Percentiles rank a stretch among this genome's conserved stretches.
Conservation (phyloP, 2,797 vertebrate genomes). For the Macroramphosus scolopax region DNA sequence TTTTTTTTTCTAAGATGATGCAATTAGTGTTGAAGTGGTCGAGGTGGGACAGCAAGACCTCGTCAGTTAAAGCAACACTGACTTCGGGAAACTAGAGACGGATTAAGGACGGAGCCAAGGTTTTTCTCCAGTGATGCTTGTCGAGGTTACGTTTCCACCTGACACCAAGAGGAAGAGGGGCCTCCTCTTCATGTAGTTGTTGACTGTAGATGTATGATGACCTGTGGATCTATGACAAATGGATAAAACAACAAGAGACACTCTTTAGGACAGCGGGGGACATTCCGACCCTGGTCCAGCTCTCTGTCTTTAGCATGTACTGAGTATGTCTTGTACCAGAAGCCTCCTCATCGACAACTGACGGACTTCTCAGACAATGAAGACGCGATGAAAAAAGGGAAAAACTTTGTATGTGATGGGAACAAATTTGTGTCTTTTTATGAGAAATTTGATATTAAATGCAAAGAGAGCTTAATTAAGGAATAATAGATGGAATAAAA, state of each 20-base stretch:
- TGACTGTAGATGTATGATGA: conserved; percentile 17
- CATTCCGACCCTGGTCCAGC: conserved; percentile 8
- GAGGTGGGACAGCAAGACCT: no score
- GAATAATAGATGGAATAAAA: conserved; percentile 31
- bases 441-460: conserved; percentile 38
- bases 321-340: conserved; percentile 18
- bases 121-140: conserved; percentile 13
- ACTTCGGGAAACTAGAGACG: conserved; percentile 16
- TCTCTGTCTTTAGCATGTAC: conserved; percentile 5
- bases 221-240: conserved; percentile 3
- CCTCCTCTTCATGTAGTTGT: conserved; percentile 3
- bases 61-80: no score
- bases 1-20: conserved; percentile 8
- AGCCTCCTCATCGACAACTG: conserved; percentile 19
- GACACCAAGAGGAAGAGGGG: conserved; percentile 13
- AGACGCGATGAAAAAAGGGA: not conserved
- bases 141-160: not conserved
- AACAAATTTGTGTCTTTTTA: conserved; percentile 31
- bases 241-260: not conserved
- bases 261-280: conserved; percentile 15
- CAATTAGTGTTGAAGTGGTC: conserved; percentile 7
- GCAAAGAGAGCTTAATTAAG: conserved; percentile 29
- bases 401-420: no score
- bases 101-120: conserved; percentile 12
- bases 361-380: conserved; percentile 13